Base-by-base conservation (phyloP, 2,797 vertebrate species). In the Graptemys geographica region DNA sequence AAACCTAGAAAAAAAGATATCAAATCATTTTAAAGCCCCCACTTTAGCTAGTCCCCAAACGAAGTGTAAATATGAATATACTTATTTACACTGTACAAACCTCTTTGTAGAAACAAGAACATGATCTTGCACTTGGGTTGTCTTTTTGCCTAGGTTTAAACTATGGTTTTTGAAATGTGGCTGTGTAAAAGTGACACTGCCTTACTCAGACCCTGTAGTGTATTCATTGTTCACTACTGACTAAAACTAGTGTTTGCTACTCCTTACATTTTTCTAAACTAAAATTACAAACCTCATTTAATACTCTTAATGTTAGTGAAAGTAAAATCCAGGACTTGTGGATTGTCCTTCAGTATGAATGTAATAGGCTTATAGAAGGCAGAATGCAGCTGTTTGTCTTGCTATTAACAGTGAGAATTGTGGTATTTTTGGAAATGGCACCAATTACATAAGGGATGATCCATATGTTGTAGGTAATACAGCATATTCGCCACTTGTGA, bases 331-430 rank as follows among this genome's bases (percentile, higher is more conserved):
- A 96, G 96, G 74, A 72, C 89, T 94, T 95, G 90, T 97, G 96
- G 96, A 82, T 97, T 88, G 88, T 90, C 95, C 97, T 98, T 95
- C 94, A 86, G n/a, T 13, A 9, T 97, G 95, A 97, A 98, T 95
- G 94, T 98, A 96, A 92, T 41, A 79, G 62, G 95, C 89, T 93
- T 93, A 85, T 86, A 95, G 93, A 86, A 96, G 95, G 94, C 97
- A 98, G 98, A 97, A 83, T 72, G 81, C 95, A 98, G 97, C 97
- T 97, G 96, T 97, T 98, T 83, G 87, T 96, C 97, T 98, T 98
- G 89, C 97, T 98, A 87, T 98, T 98, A 98, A 97, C 97, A 98
- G 96, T 0, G 92, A 96, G 96, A 88, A 83, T 83, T 88, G 88
- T 93, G 55, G 56, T 93, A 87, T 93, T 91, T 95, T 88, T 87